Percentiles rank a stretch among this genome's conserved stretches.
phyloP scores from a whole-genome alignment of 2,888 invertebrate species.

The Lepeophtheirus nordmannii region DNA sequence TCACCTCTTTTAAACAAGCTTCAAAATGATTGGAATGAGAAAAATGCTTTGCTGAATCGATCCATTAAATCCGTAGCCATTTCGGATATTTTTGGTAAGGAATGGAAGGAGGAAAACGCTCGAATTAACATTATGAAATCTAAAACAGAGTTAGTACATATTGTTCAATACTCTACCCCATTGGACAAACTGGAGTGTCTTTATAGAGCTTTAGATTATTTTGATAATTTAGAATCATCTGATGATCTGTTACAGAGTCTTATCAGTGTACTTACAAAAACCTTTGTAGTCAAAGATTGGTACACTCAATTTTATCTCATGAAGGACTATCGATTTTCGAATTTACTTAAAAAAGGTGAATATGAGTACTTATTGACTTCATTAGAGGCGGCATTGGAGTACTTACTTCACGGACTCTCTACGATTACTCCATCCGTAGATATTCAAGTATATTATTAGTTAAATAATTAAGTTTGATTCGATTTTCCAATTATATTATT shows the following conservation, averaged over 20 bases:
- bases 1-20: background rate
- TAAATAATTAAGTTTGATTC: background rate
- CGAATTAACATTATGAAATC: background rate
- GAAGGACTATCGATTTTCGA: background rate
- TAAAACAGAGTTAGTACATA: background rate
- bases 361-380: background rate
- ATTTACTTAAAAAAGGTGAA: background rate
- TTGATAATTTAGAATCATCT: background rate
- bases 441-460: background rate
- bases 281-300: background rate
- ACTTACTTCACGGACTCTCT: background rate
- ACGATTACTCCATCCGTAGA: background rate
- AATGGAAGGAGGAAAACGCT: background rate
- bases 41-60: background rate
- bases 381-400: background rate
- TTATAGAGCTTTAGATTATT: background rate
- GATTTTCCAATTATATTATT: background rate
- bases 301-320: background rate
- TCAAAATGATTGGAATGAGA: background rate
- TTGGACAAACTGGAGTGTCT: background rate
- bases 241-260: background rate
- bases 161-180: background rate
- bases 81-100: background rate
- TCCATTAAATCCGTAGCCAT: background rate
- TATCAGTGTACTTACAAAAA: background rate